Evolutionary conservation across 2,888 invertebrate genomes (phyloP).

Genomic region (Lasioglossum malachurum): DNA sequence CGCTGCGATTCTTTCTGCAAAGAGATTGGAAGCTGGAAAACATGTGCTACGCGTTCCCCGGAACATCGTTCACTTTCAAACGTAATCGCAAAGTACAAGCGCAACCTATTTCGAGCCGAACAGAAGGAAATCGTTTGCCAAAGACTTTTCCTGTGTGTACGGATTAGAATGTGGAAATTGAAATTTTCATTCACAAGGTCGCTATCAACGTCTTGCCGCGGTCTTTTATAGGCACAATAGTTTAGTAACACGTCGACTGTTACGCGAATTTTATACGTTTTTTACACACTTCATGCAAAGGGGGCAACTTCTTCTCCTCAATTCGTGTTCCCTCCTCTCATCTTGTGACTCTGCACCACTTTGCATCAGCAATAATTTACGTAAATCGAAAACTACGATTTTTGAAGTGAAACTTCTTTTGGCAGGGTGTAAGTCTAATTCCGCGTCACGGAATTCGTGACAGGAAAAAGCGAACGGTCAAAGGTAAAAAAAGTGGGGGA

Average conservation of each 20-base stretch:
- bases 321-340: no score
- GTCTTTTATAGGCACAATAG: not conserved
- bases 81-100: conserved; percentile 4
- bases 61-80: conserved; percentile 15
- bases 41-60: conserved; percentile 23
- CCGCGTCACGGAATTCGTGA: no score
- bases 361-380: no score
- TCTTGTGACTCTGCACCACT: no score
- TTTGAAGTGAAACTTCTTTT: no score
- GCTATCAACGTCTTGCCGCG: not conserved
- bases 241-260: not conserved
- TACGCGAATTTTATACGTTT: not conserved
- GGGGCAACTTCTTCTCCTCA: no score
- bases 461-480: no score
- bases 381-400: no score
- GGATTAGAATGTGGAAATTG: not conserved
- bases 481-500: no score
- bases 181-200: not conserved
- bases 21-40: not conserved
- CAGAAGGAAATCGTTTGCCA: not conserved
- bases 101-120: not conserved
- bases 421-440: no score
- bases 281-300: no score
- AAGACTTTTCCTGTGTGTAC: not conserved
- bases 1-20: conserved; percentile 33